Evolutionary conservation across 2,888 invertebrate species (phyloP), one percentile per base, ranked within the genome.

Genomic region (Acleris sparsana): DNA sequence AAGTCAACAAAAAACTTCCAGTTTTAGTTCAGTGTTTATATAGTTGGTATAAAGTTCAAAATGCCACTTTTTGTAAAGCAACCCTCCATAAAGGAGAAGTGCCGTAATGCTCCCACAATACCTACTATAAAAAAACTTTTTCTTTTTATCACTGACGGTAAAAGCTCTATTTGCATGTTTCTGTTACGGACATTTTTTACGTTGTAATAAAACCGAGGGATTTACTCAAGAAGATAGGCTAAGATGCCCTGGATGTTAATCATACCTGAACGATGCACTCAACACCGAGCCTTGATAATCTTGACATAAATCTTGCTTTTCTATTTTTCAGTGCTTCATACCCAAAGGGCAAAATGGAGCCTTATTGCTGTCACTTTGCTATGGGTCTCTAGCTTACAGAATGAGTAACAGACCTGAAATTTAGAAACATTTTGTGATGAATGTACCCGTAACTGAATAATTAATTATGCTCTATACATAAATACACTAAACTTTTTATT

Each of bases 151-250:
- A 62, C 62, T 48, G 61, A 53, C 57, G 61, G 62, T 62, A 66
- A 66, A 66, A 66, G 52, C 57, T 57, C 22, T 66, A 66, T 66
- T 62, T 66, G 66, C 61, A 66, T 62, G 66, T 62, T 66, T 62
- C 62, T 66, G 57, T 52, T 65, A 53, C 60, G 56, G 55, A 64
- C 55, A 53, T 46, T 62, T 66, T 66, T 62, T 62, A 62, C 57
- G 65, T 57, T 52, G 62, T 48, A 57, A 53, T 62, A 61, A 62
- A 56, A 18, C 46, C 52, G 57, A 53, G 62, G 48, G 56, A 61
- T 62, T 62, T 61, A n/a, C 48, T 57, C 22, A 43, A 59, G 58
- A 49, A 57, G 46, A 57, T 59, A 59, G 57, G 49, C 58, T 17
- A 55, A 64, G 48, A 62, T 48, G 53, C 9, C 46, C 22, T 52